Evolutionary conservation across 2,113 vertebrate genomes (phyloP).

Genomic region (Eubucco bourcierii): DNA sequence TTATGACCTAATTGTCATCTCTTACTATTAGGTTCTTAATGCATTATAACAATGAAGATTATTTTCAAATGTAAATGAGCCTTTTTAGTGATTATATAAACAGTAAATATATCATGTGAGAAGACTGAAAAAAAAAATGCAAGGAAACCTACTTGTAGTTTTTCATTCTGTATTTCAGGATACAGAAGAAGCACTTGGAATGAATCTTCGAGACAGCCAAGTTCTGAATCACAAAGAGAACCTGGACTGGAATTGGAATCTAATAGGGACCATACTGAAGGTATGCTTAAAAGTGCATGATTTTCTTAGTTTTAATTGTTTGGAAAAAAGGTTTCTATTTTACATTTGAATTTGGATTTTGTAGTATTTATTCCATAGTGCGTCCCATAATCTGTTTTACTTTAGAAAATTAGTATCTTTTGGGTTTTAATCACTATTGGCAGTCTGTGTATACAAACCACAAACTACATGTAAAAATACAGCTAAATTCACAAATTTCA

Average conservation of each 20-base stretch:
- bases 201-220: constrained; percentile 94
- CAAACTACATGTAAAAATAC: neutral
- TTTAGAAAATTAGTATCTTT: neutral
- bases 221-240: constrained; percentile 98
- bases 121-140: neutral
- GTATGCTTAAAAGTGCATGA: constrained; percentile 67
- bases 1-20: fast-evolving
- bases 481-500: neutral
- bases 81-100: neutral
- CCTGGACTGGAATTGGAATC: constrained; percentile 97
- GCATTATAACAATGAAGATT: neutral
- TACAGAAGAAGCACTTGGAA: constrained; percentile 93
- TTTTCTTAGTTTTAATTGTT: neutral
- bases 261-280: constrained; percentile 96
- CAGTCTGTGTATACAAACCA: neutral
- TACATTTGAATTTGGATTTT: neutral
- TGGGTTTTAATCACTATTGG: neutral
- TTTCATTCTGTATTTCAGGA: constrained; percentile 78
- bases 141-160: neutral
- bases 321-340: neutral
- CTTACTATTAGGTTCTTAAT: neutral
- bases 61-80: neutral
- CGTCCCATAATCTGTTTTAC: neutral
- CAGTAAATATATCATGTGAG: neutral
- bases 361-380: neutral